These are phyloP conservation scores for Eumacrocentrus americanus DNA, from an alignment of 2,888 invertebrate species.

Conservation along the genomic window DNA sequence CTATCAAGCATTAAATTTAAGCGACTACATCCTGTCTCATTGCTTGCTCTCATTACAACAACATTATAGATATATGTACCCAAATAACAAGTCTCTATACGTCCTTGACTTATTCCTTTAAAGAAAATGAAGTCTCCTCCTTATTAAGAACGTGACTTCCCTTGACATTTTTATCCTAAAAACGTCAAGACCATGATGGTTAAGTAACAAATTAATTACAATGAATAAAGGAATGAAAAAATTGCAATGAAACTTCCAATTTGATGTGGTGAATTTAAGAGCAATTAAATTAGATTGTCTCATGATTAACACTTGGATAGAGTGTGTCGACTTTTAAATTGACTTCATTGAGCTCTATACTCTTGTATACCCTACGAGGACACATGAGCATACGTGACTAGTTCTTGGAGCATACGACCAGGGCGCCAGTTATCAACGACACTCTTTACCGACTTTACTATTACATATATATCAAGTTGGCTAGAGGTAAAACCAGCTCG, in stretches of 20 bases:
- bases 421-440: constrained; percentile 28
- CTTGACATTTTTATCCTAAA: constrained; percentile 20
- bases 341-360: neutral
- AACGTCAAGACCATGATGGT: neutral
- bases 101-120: constrained; percentile 26
- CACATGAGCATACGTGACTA: neutral
- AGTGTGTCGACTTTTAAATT: neutral
- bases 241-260: neutral
- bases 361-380: neutral
- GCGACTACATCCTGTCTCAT: constrained; percentile 45
- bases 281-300: neutral
- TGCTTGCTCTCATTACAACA: constrained; percentile 28
- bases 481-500: neutral
- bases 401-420: constrained; percentile 27
- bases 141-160: constrained; percentile 22
- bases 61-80: neutral
- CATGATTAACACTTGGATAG: neutral
- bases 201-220: neutral
- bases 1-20: constrained; percentile 49
- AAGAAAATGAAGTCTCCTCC: constrained; percentile 30
- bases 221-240: neutral
- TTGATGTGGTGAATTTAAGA: neutral
- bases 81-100: neutral
- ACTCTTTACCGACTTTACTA: constrained; percentile 31
- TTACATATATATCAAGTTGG: neutral